These are phyloP conservation scores for Copidosoma floridanum DNA, from an alignment of 1,140 invertebrate species.

Conservation along the genomic window DNA sequence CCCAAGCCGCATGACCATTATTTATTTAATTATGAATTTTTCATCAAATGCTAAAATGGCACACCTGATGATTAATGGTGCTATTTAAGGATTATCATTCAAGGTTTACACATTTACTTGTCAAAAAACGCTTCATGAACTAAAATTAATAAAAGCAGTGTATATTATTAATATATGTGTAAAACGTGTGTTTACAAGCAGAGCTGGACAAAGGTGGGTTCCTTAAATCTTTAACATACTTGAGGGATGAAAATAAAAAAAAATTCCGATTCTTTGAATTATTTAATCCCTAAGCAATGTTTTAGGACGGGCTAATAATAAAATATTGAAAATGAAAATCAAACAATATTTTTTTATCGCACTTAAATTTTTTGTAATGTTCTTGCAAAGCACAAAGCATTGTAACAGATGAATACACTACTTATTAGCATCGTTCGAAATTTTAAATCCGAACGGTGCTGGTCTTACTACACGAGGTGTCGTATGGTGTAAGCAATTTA, in stretches of 20 bases:
- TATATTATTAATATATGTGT: neutral
- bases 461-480: too few relatives aligned
- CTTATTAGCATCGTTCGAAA: too few relatives aligned
- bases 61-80: constrained; percentile 11
- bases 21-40: neutral
- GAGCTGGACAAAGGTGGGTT: constrained; percentile 12
- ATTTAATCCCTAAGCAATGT: too few relatives aligned
- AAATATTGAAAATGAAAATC: neutral
- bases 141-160: neutral
- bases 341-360: neutral
- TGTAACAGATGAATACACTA: too few relatives aligned
- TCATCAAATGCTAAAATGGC: neutral
- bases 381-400: constrained; percentile 11
- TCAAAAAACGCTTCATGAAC: neutral
- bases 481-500: constrained; percentile 1
- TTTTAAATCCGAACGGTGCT: too few relatives aligned
- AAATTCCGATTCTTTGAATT: too few relatives aligned
- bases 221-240: neutral
- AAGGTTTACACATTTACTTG: neutral
- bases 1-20: neutral
- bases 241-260: neutral
- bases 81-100: constrained; percentile 1
- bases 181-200: constrained; percentile 5
- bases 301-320: neutral
- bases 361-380: neutral